Evolutionary conservation across 2,797 vertebrate genomes (phyloP).

Genomic region (Hippopotamyrus pictus): DNA sequence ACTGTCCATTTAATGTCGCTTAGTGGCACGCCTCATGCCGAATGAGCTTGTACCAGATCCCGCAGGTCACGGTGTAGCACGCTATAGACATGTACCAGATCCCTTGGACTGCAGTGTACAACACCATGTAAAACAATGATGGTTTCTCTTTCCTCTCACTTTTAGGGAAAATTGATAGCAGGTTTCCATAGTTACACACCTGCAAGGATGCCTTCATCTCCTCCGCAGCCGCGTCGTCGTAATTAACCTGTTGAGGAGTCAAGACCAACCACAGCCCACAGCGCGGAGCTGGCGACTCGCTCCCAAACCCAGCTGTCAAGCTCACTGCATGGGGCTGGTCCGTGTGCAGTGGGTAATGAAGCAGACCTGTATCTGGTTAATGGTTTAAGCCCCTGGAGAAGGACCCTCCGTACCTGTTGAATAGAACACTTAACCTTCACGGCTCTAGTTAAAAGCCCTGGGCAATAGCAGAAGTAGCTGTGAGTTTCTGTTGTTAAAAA

Average conservation of each 20-base stretch:
- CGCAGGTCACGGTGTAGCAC: background rate
- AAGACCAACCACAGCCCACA: background rate
- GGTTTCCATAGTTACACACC: slow-evolving; percentile 15
- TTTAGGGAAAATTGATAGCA: background rate
- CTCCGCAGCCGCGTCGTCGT: background rate
- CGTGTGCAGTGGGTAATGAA: background rate
- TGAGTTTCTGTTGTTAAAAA: background rate
- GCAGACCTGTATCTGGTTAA: background rate
- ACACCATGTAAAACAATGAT: background rate
- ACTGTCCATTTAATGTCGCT: background rate
- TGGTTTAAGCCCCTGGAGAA: slow-evolving; percentile 3
- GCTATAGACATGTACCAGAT: background rate
- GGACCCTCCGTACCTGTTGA: background rate
- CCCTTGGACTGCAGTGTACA: background rate
- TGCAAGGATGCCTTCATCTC: background rate
- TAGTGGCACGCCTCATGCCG: background rate
- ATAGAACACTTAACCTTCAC: background rate
- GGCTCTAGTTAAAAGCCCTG: background rate
- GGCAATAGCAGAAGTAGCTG: background rate
- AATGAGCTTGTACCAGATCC: background rate
- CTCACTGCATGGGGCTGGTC: background rate
- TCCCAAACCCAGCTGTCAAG: background rate
- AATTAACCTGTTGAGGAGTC: background rate
- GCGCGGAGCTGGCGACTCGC: background rate
- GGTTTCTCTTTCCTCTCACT: background rate